Percentiles rank a stretch among this genome's conserved stretches.
Conservation (phyloP, 2,888 invertebrate species). For the Clepsis dumicolana region DNA sequence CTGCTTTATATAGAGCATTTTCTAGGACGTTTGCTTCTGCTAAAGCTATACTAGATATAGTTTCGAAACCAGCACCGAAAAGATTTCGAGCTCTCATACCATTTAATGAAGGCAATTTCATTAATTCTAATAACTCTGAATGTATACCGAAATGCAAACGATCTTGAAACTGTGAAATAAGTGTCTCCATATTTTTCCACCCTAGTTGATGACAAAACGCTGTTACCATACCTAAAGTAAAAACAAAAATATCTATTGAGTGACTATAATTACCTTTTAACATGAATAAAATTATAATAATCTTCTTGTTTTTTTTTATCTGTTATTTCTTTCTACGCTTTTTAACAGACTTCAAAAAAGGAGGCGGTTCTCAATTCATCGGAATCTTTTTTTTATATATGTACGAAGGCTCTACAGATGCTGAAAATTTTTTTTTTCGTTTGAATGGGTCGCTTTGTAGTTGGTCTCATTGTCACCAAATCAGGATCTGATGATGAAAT, state of each 20-base stretch:
- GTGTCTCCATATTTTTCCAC: slow-evolving; percentile 95
- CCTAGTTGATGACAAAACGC: slow-evolving; percentile 97
- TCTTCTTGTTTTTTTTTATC: too few species aligned
- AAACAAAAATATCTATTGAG: not conserved
- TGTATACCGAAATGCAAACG: slow-evolving; percentile 97
- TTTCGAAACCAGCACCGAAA: slow-evolving; percentile 92
- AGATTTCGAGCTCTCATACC: slow-evolving; percentile 94
- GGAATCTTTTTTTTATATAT: too few species aligned
- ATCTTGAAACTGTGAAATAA: slow-evolving; percentile 97
- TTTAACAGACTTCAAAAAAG: too few species aligned
- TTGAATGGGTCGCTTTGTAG: too few species aligned
- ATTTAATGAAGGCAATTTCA: slow-evolving; percentile 93
- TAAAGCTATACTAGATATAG: slow-evolving; percentile 92
- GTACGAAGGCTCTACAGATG: too few species aligned
- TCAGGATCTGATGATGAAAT: too few species aligned
- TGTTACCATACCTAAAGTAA: slow-evolving; percentile 94
- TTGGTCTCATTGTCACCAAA: too few species aligned
- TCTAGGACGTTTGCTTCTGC: slow-evolving; percentile 90
- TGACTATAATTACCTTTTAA: too few species aligned
- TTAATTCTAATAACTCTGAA: slow-evolving; percentile 95
- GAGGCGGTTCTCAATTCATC: too few species aligned
- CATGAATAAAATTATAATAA: not conserved
- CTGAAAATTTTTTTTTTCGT: too few species aligned
- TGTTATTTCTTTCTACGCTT: too few species aligned
- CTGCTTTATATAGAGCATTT: slow-evolving; percentile 90